Percentiles rank a stretch among this genome's conserved stretches.
phyloP scores from a whole-genome alignment of 2,888 invertebrate genomes.

The Oscheius myriophilus region DNA sequence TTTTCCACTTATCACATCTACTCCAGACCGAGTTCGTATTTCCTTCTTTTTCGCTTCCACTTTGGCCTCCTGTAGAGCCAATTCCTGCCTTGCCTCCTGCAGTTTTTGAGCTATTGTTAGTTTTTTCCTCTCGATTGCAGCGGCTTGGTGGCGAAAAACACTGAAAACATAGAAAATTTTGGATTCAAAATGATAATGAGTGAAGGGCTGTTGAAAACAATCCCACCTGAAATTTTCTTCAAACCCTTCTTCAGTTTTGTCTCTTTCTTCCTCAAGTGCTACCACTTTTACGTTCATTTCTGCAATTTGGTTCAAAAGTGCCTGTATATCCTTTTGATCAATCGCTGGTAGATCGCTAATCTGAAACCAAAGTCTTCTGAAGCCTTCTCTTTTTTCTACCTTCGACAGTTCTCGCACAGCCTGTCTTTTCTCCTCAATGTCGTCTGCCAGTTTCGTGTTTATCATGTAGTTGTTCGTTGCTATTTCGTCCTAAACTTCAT shows the following conservation, averaged over 20 bases:
- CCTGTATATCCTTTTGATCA: slow-evolving; percentile 19
- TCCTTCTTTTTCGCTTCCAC: slow-evolving; percentile 75
- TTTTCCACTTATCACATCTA: slow-evolving; percentile 74
- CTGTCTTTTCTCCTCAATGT: slow-evolving; percentile 78
- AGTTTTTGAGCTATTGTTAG: slow-evolving; percentile 80
- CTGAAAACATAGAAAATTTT: slow-evolving; percentile 71
- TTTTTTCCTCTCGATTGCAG: slow-evolving; percentile 81
- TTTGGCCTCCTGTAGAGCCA: slow-evolving; percentile 77
- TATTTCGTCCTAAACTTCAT: slow-evolving; percentile 78
- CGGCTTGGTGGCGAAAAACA: slow-evolving; percentile 83
- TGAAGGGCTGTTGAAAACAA: slow-evolving; percentile 2
- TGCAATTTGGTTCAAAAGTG: slow-evolving; percentile 15
- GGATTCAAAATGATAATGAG: no score
- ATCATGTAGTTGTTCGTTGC: slow-evolving; percentile 82
- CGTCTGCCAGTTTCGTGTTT: slow-evolving; percentile 83
- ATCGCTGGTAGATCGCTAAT: slow-evolving; percentile 25
- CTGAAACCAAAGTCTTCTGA: not conserved
- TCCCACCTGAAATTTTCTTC: slow-evolving; percentile 55
- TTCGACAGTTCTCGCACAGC: slow-evolving; percentile 80
- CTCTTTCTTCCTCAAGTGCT: slow-evolving; percentile 80
- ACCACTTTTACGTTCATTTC: slow-evolving; percentile 73
- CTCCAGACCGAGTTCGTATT: slow-evolving; percentile 73
- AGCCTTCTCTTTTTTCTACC: slow-evolving; percentile 71
- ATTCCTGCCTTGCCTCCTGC: slow-evolving; percentile 78
- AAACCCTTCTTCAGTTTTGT: slow-evolving; percentile 74